Conservation (phyloP, 2,797 vertebrate genomes). For the Semotilus atromaculatus region DNA sequence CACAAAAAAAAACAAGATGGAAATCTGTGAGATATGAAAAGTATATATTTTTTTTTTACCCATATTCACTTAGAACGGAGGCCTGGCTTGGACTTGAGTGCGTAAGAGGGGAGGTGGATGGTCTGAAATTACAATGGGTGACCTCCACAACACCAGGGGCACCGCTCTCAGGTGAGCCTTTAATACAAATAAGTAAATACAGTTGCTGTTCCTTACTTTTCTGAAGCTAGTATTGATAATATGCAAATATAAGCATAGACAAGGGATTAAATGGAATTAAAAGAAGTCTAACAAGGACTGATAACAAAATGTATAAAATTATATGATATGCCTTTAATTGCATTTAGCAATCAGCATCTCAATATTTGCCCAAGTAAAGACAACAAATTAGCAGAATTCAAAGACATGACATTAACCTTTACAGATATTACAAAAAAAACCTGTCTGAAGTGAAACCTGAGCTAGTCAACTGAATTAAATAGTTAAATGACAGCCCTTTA, state of each 20-base stretch:
- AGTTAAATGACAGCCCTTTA: background rate
- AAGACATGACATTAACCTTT: background rate
- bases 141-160: slow-evolving; percentile 69
- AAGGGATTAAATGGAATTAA: background rate
- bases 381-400: background rate
- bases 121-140: slow-evolving; percentile 86
- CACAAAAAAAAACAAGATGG: background rate
- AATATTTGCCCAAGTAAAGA: background rate
- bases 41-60: slow-evolving; percentile 63
- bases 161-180: slow-evolving; percentile 64
- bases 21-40: background rate
- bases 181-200: slow-evolving; percentile 25
- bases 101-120: slow-evolving; percentile 90
- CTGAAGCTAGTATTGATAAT: background rate
- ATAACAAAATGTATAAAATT: background rate
- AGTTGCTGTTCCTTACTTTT: background rate
- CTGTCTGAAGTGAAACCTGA: background rate
- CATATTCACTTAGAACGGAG: slow-evolving; percentile 75
- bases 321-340: background rate
- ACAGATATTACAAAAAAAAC: background rate
- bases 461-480: background rate
- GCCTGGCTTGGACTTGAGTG: slow-evolving; percentile 95
- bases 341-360: background rate
- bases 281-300: background rate
- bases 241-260: background rate